Evolutionary conservation across 2,888 invertebrate genomes (phyloP), one percentile per base, ranked within the genome.

Genomic region (Lasius platythorax): DNA sequence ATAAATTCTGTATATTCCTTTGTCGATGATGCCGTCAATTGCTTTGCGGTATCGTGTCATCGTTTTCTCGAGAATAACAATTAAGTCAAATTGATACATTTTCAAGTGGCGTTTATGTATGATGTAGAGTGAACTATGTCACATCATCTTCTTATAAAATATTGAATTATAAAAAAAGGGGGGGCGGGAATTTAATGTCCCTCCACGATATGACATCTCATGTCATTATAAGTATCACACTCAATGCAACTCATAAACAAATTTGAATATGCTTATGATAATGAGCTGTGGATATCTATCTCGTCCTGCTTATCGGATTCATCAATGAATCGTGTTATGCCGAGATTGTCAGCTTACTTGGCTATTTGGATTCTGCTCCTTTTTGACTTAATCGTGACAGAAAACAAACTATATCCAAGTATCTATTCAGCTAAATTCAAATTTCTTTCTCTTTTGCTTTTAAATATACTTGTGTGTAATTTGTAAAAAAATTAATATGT

Each of bases 251-350:
- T n/a, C 43, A 15, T 56, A 23, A 46, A 37, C 30, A n/a, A 72
- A 30, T 30, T 43, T 23, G 2, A n/a, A 70, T 56, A 79, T 70
- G 28, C 40, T 68, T 56, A 78, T 78, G 70, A 70, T 33, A 58
- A 43, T 15, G 12, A 53, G 0, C 30, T 12, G 46, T 15, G 9
- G 23, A 56, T 50, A 68, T n/a, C 50, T 30, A 50, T 56, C 15
- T 43, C 8, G 33, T 72, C 23, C 33, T 68, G 68, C 12, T 70
- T 30, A 37, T 56, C 40, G 18, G 43, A 3, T 23, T 23, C 15
- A 28, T 18, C 23, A 83, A 83, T 15, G 75, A 63, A 63, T 63
- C 64, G 90, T 91, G 91, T 90, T 87, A 92, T 92, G 91, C 85
- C 87, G 91, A 91, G 83, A 72, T 67, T 83, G 67, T 83, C 85